phyloP scores from a whole-genome alignment of 2,797 vertebrate species.

The Sebastes oblongus region DNA sequence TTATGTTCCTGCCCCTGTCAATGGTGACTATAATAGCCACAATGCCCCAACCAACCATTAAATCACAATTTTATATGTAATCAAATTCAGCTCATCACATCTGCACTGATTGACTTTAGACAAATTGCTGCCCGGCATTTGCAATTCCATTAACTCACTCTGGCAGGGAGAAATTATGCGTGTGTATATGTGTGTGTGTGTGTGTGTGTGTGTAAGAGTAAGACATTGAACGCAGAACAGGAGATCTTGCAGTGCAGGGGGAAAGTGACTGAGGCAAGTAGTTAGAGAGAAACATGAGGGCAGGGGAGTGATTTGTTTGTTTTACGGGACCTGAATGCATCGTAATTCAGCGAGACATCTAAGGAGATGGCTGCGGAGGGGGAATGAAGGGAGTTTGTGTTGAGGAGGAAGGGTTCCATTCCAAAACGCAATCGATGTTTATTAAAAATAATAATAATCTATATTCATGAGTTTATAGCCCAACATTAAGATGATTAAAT shows the following conservation, averaged over 20 bases:
- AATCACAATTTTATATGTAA: conserved; percentile 77
- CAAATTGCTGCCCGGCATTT: conserved; percentile 70
- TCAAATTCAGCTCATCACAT: conserved; percentile 76
- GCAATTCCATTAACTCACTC: conserved; percentile 70
- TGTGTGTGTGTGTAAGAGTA: neutral
- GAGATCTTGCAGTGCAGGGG: conserved; percentile 7
- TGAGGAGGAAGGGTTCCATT: conserved; percentile 17
- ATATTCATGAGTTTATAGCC: conserved; percentile 23
- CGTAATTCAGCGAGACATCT: conserved; percentile 50
- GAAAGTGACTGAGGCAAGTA: conserved; percentile 62
- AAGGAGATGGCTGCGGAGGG: neutral
- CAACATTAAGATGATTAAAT: conserved; percentile 41
- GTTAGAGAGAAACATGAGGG: conserved; percentile 62
- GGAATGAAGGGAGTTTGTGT: conserved; percentile 3
- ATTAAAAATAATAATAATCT: conserved; percentile 27
- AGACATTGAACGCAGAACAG: conserved; percentile 23
- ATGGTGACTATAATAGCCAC: conserved; percentile 52
- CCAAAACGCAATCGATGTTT: conserved; percentile 32
- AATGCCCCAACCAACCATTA: conserved; percentile 61
- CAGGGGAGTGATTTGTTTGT: conserved; percentile 67
- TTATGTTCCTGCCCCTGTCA: conserved; percentile 26
- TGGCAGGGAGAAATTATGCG: conserved; percentile 39
- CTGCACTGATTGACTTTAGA: conserved; percentile 74
- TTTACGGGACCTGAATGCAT: conserved; percentile 57
- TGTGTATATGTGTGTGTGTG: neutral